Conservation (phyloP, 2,888 invertebrate genomes). For the Yponomeuta evonymella region DNA sequence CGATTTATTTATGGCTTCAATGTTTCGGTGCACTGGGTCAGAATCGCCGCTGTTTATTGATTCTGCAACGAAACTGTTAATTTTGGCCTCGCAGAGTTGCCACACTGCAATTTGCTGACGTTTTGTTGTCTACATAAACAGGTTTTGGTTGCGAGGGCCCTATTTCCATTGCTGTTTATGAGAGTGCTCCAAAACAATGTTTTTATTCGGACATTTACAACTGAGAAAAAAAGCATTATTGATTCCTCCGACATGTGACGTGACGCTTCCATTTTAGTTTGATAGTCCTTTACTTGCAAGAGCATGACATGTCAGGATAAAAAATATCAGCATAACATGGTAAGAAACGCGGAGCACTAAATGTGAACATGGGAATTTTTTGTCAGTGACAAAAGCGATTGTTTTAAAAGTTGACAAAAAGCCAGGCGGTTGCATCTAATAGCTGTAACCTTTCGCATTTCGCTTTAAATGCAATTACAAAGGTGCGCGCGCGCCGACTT, state of each 20-base stretch:
- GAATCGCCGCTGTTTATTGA: constrained; percentile 50
- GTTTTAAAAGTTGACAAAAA: constrained; percentile 31
- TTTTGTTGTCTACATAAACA: not conserved
- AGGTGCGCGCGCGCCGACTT: constrained; percentile 23
- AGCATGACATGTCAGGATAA: not conserved
- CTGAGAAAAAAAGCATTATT: not conserved
- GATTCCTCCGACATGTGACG: not conserved
- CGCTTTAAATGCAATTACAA: constrained; percentile 55
- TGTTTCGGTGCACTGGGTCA: not conserved
- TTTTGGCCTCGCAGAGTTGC: constrained; percentile 42
- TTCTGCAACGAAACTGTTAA: constrained; percentile 61
- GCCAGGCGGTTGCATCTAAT: constrained; percentile 41
- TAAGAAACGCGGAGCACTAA: not conserved
- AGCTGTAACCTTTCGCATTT: constrained; percentile 59
- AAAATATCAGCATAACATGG: not conserved
- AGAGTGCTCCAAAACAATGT: too few species aligned
- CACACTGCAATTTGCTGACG: not conserved
- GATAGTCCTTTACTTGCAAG: not conserved
- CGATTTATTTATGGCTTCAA: not conserved
- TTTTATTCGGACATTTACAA: too few species aligned
- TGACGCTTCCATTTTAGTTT: not conserved
- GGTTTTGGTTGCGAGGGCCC: not conserved
- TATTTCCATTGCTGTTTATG: not conserved
- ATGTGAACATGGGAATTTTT: not conserved
- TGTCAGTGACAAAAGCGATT: constrained; percentile 12